Evolutionary conservation across 2,888 invertebrate species (phyloP).

Genomic region (Oxystoma pomonae): DNA sequence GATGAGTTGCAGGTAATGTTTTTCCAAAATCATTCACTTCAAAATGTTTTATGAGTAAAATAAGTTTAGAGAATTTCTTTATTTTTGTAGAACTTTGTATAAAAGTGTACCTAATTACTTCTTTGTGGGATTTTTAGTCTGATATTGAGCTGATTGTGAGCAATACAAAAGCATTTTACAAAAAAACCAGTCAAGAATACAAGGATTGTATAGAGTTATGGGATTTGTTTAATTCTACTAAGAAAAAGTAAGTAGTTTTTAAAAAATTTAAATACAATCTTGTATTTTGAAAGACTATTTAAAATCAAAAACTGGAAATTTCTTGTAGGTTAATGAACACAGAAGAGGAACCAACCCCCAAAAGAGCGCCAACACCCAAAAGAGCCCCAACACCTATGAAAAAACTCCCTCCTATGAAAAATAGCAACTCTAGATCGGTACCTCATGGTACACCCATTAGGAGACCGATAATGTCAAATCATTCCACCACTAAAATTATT

Average conservation of each 20-base stretch:
- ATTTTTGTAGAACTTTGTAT: too few species aligned
- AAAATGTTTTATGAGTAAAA: too few species aligned
- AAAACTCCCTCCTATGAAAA: not conserved
- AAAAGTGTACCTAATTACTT: too few species aligned
- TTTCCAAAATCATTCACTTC: not conserved
- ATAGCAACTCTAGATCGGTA: not conserved
- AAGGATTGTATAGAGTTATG: constrained; percentile 86
- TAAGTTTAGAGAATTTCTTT: too few species aligned
- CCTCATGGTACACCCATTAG: not conserved
- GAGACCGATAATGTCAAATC: not conserved
- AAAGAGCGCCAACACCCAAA: constrained; percentile 15
- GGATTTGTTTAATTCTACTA: constrained; percentile 71
- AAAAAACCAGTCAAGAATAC: constrained; percentile 78
- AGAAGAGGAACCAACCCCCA: constrained; percentile 13
- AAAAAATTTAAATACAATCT: not conserved
- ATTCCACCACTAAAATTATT: not conserved
- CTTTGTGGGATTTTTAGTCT: constrained; percentile 36
- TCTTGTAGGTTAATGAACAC: constrained; percentile 12
- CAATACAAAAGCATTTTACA: constrained; percentile 95
- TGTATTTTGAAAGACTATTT: not conserved
- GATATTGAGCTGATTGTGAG: constrained; percentile 90
- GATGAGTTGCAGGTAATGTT: constrained; percentile 76
- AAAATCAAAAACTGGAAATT: not conserved
- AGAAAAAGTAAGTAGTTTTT: constrained; percentile 44
- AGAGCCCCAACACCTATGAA: constrained; percentile 14